phyloP scores from a whole-genome alignment of 2,797 vertebrate species.

The Somateria mollissima region DNA sequence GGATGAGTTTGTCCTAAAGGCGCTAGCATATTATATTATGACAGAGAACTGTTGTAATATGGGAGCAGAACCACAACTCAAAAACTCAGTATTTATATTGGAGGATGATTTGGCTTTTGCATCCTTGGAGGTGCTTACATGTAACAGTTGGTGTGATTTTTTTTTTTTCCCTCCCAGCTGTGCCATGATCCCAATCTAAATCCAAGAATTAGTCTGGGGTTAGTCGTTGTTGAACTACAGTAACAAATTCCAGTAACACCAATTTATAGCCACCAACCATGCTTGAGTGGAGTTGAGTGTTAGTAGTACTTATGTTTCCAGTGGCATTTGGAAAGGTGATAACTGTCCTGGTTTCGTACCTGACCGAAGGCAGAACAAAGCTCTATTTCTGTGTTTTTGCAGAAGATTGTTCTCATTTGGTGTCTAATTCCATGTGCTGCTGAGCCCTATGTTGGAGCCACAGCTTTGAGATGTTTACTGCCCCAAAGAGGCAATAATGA shows the following conservation, averaged over 20 bases:
- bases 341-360: neutral
- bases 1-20: neutral
- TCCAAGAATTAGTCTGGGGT: neutral
- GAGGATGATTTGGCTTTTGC: neutral
- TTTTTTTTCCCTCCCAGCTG: neutral
- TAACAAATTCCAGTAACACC: neutral
- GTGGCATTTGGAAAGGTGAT: neutral
- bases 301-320: neutral
- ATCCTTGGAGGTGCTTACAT: neutral
- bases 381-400: neutral
- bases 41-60: neutral
- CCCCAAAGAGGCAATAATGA: neutral
- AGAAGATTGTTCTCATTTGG: neutral
- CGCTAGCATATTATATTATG: neutral
- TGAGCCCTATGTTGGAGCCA: neutral
- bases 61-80: neutral
- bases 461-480: neutral
- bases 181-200: neutral
- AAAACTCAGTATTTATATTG: neutral
- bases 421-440: neutral
- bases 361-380: neutral
- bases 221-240: neutral
- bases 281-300: neutral
- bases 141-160: neutral
- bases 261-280: neutral